Base-by-base conservation (phyloP, 2,888 invertebrate species). In the Cyclophora albipunctata region DNA sequence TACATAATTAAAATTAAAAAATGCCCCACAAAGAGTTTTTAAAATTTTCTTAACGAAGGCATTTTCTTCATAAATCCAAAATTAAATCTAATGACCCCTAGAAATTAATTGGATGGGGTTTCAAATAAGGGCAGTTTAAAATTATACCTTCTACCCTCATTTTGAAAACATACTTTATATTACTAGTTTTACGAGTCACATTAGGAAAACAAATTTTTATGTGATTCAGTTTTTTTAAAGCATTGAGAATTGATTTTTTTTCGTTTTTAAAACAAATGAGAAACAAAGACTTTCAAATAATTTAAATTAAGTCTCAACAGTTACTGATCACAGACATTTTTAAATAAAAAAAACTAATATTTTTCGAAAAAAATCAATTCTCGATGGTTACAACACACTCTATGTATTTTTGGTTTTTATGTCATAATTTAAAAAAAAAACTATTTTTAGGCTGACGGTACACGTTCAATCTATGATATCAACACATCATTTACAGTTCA, bases 161-260 rank as follows among this genome's bases (percentile, higher is more conserved):
- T 34, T 6, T 48, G 44, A 51, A 45, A 45, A 45, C 51, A 51
- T 59, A 56, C 51, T 55, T 54, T 50, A 53, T 52, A 60, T 56
- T 54, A 63, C 60, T 61, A 66, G 64, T 49, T 52, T 57, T 59
- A 75, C 79, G 83, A 80, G 59, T 79, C 84, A 85, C 85, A 86
- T 78, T 72, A 71, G 75, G 71, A 72, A 81, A 86, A 86, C 84
- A 85, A 81, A 86, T 85, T 65, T 37, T 78, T 71, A 81, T 84
- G 84, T 82, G 84, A 79, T 37, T 37, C 37, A 20, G 20, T 20
- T 73, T 80, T 76, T 75, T 78, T 61, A 34, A 50, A 3, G 45
- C 49, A 59, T 59, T 59, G 75, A 73, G 78, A 72, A 73, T 67
- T 71, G 78, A 79, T 71, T 77, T 75, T 71, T 68, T 60, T 50